Percentiles rank a stretch among this genome's conserved stretches.
Evolutionary conservation across 37 sponge, comb jelly and placozoan species (phyloP).

Genomic region (Oscarella lobularis): DNA sequence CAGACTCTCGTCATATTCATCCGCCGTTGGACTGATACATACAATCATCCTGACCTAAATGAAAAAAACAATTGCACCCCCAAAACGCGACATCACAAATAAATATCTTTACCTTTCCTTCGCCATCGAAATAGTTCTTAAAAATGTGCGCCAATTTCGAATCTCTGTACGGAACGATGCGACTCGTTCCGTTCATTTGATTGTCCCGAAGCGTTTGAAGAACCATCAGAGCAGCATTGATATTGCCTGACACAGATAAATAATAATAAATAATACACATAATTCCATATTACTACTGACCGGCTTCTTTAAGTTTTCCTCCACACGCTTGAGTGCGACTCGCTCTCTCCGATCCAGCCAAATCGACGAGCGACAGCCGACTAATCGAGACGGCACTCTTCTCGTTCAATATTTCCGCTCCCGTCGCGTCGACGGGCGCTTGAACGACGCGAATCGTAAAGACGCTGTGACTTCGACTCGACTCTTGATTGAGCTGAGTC

Average conservation of each 20-base stretch:
- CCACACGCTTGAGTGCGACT: conserved; percentile 77
- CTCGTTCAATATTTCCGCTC: conserved; percentile 46
- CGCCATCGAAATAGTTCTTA: conserved; percentile 97
- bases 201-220: conserved; percentile 81
- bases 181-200: conserved; percentile 28
- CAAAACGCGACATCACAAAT: too few species aligned
- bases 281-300: conserved; percentile 11
- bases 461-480: conserved; percentile 87
- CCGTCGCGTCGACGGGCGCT: conserved; percentile 69
- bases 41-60: conserved; percentile 68
- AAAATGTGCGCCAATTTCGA: conserved; percentile 92
- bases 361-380: conserved; percentile 92
- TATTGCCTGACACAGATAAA: too few species aligned
- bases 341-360: conserved; percentile 93
- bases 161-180: conserved; percentile 96
- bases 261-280: too few species aligned
- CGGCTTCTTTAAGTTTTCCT: conserved; percentile 72
- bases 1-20: conserved; percentile 91
- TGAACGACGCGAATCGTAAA: conserved; percentile 88
- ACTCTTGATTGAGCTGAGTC: conserved; percentile 92
- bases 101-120: conserved; percentile 68
- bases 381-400: conserved; percentile 19
- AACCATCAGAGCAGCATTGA: conserved; percentile 83
- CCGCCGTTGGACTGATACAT: conserved; percentile 74
- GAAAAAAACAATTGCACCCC: too few species aligned